Evolutionary conservation across 1,140 invertebrate genomes (phyloP).

Genomic region (Mercenaria mercenaria): DNA sequence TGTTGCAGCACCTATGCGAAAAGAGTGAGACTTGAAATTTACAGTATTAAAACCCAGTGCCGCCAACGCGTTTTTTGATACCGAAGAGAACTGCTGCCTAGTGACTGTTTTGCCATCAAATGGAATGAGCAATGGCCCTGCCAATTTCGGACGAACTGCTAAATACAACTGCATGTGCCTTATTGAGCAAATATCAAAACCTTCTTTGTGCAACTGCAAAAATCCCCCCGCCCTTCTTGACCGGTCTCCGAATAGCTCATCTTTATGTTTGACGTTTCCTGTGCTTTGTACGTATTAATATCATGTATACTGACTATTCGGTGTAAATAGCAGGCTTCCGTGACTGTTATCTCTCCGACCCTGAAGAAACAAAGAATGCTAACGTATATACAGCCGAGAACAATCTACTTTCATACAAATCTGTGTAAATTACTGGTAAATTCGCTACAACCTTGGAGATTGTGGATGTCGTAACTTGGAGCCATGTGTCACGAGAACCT

Average conservation of each 20-base stretch:
- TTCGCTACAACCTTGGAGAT: neutral
- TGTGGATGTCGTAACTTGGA: neutral
- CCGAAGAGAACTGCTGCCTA: neutral
- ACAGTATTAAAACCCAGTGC: neutral
- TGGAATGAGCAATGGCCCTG: neutral
- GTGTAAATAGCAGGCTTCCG: neutral
- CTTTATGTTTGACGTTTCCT: neutral
- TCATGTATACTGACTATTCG: neutral
- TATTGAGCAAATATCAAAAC: neutral
- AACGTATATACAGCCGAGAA: neutral
- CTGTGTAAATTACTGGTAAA: neutral
- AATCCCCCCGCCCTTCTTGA: neutral
- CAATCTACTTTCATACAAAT: neutral
- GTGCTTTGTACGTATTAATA: neutral
- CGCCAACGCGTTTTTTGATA: neutral
- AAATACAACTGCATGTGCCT: neutral
- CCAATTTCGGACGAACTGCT: neutral
- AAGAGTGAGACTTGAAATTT: too few species aligned
- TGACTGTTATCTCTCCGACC: neutral
- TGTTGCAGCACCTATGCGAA: neutral
- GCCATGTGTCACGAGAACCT: neutral
- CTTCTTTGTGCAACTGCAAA: too few species aligned
- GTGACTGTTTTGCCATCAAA: neutral
- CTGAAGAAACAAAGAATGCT: neutral
- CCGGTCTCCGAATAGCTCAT: neutral